Conservation (phyloP, 2,797 vertebrate species). For the Aphelocoma californica region DNA sequence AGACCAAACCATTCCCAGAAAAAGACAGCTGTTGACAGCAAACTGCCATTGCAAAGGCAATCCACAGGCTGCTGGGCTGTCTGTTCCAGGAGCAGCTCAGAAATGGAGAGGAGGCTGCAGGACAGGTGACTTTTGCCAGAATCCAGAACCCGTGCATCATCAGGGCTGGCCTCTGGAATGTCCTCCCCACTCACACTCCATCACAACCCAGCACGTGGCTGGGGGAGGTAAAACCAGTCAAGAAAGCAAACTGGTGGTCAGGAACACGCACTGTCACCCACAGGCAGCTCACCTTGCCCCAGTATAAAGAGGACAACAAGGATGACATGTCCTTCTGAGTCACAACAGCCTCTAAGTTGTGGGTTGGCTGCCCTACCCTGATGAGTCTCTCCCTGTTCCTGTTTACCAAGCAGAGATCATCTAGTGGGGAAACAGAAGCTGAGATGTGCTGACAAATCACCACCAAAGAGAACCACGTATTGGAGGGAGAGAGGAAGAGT, state of each 20-base stretch:
- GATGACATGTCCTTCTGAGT: constrained; percentile 1
- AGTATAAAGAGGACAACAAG: neutral
- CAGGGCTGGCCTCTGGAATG: neutral
- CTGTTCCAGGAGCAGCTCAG: neutral
- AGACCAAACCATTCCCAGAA: neutral
- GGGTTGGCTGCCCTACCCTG: constrained; percentile 4
- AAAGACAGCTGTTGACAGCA: neutral
- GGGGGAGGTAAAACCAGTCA: neutral
- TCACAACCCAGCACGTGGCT: neutral
- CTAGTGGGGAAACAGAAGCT: neutral
- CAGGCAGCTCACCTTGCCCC: neutral
- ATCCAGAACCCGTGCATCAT: neutral
- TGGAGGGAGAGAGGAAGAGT: neutral
- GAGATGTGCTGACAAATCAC: constrained; percentile 4
- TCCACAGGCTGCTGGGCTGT: neutral
- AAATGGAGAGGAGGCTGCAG: neutral
- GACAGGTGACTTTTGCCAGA: neutral
- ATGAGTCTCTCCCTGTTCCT: neutral
- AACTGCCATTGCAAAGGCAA: neutral
- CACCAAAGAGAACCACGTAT: neutral
- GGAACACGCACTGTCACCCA: neutral
- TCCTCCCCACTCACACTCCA: neutral
- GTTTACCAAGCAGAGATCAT: constrained; percentile 8
- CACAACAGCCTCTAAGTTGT: neutral
- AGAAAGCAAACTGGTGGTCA: neutral